A percentile compares a stretch with the other conserved stretches of the same genome.
These are phyloP conservation scores for Ligdia adustata DNA, from an alignment of 2,888 invertebrate species.

Conservation along the genomic window DNA sequence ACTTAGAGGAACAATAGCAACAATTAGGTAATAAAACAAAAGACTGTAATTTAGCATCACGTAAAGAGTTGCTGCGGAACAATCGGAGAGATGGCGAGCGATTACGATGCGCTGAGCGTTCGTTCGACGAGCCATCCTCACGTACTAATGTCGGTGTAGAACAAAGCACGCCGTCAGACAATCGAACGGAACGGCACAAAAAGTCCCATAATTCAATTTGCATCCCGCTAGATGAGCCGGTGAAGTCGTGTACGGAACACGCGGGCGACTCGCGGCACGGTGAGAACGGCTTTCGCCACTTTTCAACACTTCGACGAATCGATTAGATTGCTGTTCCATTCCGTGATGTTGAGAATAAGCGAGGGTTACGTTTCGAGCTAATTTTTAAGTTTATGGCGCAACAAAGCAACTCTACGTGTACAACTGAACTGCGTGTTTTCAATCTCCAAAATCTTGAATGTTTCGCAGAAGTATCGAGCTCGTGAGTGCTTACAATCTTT, in stretches of 20 bases:
- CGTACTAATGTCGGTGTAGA: constrained; percentile 72
- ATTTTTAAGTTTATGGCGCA: constrained; percentile 5
- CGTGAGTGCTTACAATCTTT: no score
- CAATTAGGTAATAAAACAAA: constrained; percentile 80
- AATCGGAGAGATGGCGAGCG: constrained; percentile 65
- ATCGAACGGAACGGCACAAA: constrained; percentile 72
- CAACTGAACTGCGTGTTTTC: no score
- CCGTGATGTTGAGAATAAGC: constrained; percentile 56
- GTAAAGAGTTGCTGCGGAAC: constrained; percentile 71
- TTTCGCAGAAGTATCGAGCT: no score
- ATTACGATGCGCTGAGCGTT: constrained; percentile 75
- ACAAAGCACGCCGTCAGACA: constrained; percentile 77
- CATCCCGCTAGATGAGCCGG: constrained; percentile 79
- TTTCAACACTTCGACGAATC: constrained; percentile 81
- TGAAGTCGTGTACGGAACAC: constrained; percentile 71
- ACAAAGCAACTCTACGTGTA: constrained; percentile 1
- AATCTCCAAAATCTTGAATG: no score
- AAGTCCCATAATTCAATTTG: constrained; percentile 84
- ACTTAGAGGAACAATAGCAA: constrained; percentile 73
- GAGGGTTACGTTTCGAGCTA: constrained; percentile 34
- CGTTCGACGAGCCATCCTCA: constrained; percentile 73
- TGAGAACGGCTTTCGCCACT: constrained; percentile 80
- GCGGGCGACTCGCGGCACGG: constrained; percentile 58
- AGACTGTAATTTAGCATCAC: constrained; percentile 76
- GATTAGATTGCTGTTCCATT: constrained; percentile 71